Evolutionary conservation across 2,888 invertebrate genomes (phyloP).

Genomic region (Linnaemya vulpina): DNA sequence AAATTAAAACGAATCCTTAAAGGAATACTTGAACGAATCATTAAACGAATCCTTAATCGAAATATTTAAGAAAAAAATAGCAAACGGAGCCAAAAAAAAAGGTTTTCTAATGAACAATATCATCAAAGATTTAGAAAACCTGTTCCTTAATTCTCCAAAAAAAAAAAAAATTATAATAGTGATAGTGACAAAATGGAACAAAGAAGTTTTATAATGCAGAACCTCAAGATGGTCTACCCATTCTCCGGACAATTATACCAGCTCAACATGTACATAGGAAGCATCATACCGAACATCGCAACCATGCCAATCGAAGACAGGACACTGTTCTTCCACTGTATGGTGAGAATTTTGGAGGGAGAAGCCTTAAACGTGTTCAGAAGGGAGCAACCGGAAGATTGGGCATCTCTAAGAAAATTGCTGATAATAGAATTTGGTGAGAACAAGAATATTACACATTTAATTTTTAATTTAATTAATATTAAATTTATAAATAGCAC

Average conservation of each 20-base stretch:
- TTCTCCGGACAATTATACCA: neutral
- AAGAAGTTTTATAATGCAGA: neutral
- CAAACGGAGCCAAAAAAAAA: no score
- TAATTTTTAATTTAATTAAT: neutral
- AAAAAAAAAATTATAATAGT: no score
- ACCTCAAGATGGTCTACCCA: neutral
- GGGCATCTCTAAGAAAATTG: neutral
- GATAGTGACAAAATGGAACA: conserved; percentile 4
- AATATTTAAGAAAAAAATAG: no score
- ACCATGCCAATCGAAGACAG: conserved; percentile 1
- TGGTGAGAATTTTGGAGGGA: conserved; percentile 10
- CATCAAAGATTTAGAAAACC: neutral
- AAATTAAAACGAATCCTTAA: no score
- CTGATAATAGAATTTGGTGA: conserved; percentile 20
- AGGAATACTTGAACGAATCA: neutral
- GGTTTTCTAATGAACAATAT: no score
- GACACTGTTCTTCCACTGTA: neutral
- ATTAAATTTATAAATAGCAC: conserved; percentile 1
- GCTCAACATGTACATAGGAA: neutral
- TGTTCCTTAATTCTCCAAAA: no score
- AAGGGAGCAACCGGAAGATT: conserved; percentile 23
- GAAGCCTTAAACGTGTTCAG: neutral
- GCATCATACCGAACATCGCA: conserved; percentile 4
- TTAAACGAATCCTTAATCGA: neutral
- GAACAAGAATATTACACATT: neutral